Conservation (phyloP, 2,113 vertebrate species). For the Catharus bicknelli region DNA sequence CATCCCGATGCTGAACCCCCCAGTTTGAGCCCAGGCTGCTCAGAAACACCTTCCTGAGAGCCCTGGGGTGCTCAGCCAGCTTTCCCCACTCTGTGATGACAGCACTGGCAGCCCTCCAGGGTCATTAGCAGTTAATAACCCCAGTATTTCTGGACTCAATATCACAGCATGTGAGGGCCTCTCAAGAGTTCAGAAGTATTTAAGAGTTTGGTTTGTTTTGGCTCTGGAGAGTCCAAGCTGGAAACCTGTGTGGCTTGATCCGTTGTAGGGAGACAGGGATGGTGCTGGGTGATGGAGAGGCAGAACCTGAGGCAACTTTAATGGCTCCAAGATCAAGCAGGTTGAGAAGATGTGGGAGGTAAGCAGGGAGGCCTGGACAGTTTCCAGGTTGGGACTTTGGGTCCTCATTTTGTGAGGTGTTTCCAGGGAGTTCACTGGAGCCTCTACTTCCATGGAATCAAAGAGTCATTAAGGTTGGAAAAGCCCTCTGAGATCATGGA, state of each 20-base stretch:
- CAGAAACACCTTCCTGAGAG: neutral
- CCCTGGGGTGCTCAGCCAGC: fast-evolving
- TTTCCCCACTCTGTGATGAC: neutral
- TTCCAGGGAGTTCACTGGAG: neutral
- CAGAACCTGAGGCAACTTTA: neutral
- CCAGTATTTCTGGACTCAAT: neutral
- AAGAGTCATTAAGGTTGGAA: neutral
- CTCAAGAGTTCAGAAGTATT: neutral
- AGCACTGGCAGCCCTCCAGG: neutral
- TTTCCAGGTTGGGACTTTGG: neutral
- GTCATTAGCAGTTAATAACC: neutral
- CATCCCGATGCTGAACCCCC: fast-evolving
- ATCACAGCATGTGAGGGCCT: neutral
- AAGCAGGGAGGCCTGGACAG: neutral
- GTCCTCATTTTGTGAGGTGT: fast-evolving
- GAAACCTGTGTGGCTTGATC: neutral
- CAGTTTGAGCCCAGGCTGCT: neutral
- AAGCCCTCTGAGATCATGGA: neutral
- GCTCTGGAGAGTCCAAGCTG: neutral
- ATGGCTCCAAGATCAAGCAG: neutral
- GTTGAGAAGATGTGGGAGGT: neutral
- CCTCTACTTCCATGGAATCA: neutral
- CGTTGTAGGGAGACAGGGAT: neutral
- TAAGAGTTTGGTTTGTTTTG: neutral
- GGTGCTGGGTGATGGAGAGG: neutral